These are phyloP conservation scores for Sciurus carolinensis DNA, from an alignment of 2,797 vertebrate genomes.

Conservation along the genomic window DNA sequence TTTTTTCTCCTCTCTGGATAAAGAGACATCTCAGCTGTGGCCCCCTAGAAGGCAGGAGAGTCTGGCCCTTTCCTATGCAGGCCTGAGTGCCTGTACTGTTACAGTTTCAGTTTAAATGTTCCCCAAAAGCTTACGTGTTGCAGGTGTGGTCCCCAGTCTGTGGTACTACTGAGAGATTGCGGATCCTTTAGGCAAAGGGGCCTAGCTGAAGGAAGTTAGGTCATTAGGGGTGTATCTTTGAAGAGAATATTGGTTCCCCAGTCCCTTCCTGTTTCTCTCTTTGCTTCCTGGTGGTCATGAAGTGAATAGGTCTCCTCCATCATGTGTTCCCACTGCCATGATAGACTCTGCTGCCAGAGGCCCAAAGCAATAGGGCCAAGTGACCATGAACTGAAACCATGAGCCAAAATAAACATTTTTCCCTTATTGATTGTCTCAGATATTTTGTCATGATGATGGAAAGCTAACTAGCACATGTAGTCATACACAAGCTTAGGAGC, in stretches of 20 bases:
- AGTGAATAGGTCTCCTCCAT: too few species aligned
- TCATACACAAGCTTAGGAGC: neutral
- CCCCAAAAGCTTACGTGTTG: neutral
- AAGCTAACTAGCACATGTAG: neutral
- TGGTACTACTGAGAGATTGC: neutral
- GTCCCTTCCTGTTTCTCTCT: neutral
- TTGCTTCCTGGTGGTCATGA: neutral
- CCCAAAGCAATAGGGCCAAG: too few species aligned
- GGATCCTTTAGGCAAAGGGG: neutral
- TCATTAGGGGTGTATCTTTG: too few species aligned
- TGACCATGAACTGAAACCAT: too few species aligned
- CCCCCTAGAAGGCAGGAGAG: neutral
- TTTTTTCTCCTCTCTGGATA: neutral
- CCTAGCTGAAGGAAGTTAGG: neutral
- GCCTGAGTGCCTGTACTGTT: neutral
- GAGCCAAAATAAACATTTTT: too few species aligned
- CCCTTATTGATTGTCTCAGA: too few species aligned
- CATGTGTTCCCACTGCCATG: too few species aligned
- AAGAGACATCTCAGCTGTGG: neutral
- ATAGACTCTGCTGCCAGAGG: too few species aligned
- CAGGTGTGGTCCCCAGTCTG: neutral
- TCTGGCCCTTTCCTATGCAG: neutral
- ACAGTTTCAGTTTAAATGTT: neutral
- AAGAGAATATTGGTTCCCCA: neutral
- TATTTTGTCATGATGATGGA: neutral